phyloP scores from a whole-genome alignment of 2,113 vertebrate genomes.

The Scatophagus argus region DNA sequence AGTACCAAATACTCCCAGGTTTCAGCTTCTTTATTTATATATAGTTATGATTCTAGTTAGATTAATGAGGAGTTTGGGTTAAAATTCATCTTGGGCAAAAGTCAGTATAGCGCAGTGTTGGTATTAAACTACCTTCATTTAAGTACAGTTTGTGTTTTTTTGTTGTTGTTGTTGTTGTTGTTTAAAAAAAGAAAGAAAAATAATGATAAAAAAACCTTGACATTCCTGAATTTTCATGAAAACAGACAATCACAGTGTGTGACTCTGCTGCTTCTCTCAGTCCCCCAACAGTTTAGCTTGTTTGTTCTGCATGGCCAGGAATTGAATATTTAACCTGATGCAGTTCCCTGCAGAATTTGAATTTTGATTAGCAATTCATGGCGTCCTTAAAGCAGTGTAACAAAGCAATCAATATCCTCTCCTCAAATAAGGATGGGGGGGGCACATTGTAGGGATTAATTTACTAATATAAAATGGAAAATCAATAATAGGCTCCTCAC shows the following conservation, averaged over 20 bases:
- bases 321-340: slow-evolving; percentile 58
- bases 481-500: slow-evolving; percentile 50
- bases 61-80: not conserved
- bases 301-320: slow-evolving; percentile 61
- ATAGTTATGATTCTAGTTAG: not conserved
- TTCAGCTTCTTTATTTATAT: too few species aligned
- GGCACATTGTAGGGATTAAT: slow-evolving; percentile 64
- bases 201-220: too few species aligned
- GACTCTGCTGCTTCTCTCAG: not conserved
- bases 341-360: slow-evolving; percentile 50
- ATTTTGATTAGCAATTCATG: slow-evolving; percentile 74
- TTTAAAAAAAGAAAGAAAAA: not conserved
- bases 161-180: too few species aligned
- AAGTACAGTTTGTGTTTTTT: not conserved
- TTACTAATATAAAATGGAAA: slow-evolving; percentile 71
- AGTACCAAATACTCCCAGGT: not conserved
- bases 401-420: slow-evolving; percentile 69
- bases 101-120: not conserved
- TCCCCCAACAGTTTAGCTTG: slow-evolving; percentile 44
- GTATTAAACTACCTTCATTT: not conserved
- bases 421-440: slow-evolving; percentile 43
- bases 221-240: slow-evolving; percentile 4
- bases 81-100: not conserved
- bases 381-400: slow-evolving; percentile 63
- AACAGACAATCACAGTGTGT: slow-evolving; percentile 40